Conservation (phyloP, 2,888 invertebrate genomes). For the Hyalella azteca region DNA sequence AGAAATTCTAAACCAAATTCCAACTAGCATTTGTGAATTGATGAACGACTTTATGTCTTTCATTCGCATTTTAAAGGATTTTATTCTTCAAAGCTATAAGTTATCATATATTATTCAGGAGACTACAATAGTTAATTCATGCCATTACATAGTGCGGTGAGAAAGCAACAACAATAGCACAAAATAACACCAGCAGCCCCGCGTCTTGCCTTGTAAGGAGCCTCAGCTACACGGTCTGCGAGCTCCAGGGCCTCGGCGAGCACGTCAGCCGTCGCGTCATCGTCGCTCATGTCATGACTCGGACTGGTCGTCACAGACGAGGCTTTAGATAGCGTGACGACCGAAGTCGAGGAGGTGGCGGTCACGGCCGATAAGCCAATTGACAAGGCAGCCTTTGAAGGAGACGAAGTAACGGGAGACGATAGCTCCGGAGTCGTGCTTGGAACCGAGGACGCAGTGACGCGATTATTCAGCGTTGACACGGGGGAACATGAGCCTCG, state of each 20-base stretch:
- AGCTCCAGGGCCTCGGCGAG: constrained; percentile 15
- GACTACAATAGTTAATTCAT: too few species aligned
- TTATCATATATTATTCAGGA: too few species aligned
- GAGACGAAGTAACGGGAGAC: not conserved
- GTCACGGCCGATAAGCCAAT: not conserved
- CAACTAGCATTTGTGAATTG: too few species aligned
- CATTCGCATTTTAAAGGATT: too few species aligned
- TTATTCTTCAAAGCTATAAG: too few species aligned
- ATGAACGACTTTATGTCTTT: too few species aligned
- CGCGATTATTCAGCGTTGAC: too few species aligned
- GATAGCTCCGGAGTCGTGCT: not conserved
- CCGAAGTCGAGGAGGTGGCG: not conserved
- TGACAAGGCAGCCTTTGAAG: not conserved
- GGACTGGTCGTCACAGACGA: not conserved
- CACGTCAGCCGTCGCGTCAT: constrained; percentile 22
- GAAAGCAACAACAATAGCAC: too few species aligned
- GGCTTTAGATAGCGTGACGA: not conserved
- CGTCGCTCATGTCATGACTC: not conserved
- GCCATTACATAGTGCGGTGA: too few species aligned
- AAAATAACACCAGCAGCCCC: too few species aligned
- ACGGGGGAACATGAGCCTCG: too few species aligned
- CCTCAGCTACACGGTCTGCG: not conserved
- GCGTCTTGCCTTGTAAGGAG: not conserved
- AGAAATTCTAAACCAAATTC: too few species aligned
- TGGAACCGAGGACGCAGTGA: not conserved